These are phyloP conservation scores for Brachypteracias leptosomus DNA, from an alignment of 2,113 vertebrate genomes.

Conservation along the genomic window DNA sequence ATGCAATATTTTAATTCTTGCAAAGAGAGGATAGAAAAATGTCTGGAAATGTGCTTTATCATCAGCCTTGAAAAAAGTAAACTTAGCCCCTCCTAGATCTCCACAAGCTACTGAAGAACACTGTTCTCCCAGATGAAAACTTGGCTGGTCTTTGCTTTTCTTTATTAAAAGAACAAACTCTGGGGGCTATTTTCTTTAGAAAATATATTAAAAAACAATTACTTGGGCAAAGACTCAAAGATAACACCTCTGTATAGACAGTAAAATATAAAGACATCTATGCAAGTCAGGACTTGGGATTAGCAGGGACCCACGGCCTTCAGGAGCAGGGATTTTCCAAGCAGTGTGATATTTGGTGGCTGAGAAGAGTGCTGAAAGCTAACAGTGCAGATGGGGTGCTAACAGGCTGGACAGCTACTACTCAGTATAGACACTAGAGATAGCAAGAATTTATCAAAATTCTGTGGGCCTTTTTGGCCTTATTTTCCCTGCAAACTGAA, in stretches of 20 bases:
- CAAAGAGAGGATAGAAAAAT: background rate
- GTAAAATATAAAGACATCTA: background rate
- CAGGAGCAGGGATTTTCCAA: background rate
- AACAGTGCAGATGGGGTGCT: background rate
- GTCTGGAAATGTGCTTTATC: background rate
- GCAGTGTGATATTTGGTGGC: background rate
- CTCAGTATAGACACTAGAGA: background rate
- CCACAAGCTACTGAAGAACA: background rate
- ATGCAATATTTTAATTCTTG: background rate
- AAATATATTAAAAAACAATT: background rate
- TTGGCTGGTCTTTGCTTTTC: background rate
- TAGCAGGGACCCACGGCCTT: background rate
- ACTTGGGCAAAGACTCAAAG: background rate
- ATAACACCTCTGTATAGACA: background rate
- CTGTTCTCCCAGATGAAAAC: background rate
- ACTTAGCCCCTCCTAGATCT: background rate
- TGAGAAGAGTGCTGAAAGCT: background rate
- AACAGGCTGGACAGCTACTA: background rate
- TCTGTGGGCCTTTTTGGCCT: background rate
- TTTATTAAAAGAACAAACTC: background rate
- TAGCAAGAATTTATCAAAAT: background rate
- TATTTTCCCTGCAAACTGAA: background rate
- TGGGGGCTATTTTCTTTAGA: background rate
- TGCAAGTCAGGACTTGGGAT: background rate
- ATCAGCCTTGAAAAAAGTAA: background rate